Percentiles rank a stretch among this genome's conserved stretches.
These are phyloP conservation scores for Trypoxylon attenuatum DNA, from an alignment of 2,888 invertebrate species.

Conservation along the genomic window DNA sequence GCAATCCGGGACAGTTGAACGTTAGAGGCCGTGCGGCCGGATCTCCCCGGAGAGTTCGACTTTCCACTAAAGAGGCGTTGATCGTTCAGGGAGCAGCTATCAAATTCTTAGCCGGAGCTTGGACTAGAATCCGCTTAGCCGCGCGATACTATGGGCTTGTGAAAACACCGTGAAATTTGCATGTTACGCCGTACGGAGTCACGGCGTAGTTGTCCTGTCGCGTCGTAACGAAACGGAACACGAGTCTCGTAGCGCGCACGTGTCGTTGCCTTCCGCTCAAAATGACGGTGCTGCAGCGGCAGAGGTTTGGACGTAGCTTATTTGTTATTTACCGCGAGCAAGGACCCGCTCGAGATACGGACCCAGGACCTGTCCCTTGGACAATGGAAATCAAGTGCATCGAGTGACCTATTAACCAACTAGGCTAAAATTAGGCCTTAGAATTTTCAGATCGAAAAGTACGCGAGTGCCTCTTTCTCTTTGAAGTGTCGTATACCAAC, in stretches of 20 bases:
- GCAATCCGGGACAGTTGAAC: no score
- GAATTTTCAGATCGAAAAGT: no score
- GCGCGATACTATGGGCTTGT: not conserved
- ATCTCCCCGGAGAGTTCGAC: not conserved
- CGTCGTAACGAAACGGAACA: constrained; percentile 17
- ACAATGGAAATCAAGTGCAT: no score
- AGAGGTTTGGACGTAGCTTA: constrained; percentile 50
- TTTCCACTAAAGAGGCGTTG: not conserved
- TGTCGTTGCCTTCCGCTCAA: constrained; percentile 41
- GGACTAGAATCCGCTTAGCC: not conserved
- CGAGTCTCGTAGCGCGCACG: constrained; percentile 17
- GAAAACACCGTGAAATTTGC: not conserved
- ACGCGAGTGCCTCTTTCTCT: no score
- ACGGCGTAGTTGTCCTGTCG: no score
- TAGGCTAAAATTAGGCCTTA: no score
- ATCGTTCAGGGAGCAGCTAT: not conserved
- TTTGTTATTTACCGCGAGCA: constrained; percentile 56
- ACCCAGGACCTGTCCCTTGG: no score
- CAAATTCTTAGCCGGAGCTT: not conserved
- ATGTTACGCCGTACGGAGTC: no score
- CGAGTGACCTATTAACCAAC: no score
- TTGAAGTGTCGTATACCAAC: no score
- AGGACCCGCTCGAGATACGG: constrained; percentile 41
- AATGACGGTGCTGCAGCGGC: constrained; percentile 37
- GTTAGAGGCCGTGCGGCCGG: no score